A percentile compares a stretch with the other conserved stretches of the same genome.
These are phyloP conservation scores for Pampus argenteus DNA, from an alignment of 2,797 vertebrate species.

Conservation along the genomic window DNA sequence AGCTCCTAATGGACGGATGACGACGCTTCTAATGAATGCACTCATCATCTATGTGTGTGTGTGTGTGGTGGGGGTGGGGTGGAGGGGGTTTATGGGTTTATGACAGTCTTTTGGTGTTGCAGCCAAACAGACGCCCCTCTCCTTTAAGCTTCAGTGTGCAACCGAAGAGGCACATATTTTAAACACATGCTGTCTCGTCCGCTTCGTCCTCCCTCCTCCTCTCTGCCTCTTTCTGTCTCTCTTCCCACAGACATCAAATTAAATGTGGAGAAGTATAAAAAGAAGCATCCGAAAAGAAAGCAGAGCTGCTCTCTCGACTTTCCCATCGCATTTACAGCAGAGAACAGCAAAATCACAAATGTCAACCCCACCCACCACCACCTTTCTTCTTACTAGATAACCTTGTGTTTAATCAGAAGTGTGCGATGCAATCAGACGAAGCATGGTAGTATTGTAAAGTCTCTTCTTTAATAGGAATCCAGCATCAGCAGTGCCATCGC, in stretches of 20 bases:
- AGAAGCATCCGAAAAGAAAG: neutral
- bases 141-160: conserved; percentile 62
- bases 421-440: conserved; percentile 19
- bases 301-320: conserved; percentile 8
- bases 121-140: conserved; percentile 80
- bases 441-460: conserved; percentile 69
- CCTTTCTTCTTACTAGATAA: neutral
- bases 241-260: conserved; percentile 54
- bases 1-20: conserved; percentile 72
- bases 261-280: conserved; percentile 37
- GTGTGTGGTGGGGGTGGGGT: conserved; percentile 2
- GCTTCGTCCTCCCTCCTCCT: neutral
- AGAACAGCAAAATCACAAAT: conserved; percentile 17
- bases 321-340: conserved; percentile 4
- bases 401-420: neutral
- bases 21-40: conserved; percentile 67
- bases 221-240: conserved; percentile 9
- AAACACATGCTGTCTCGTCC: conserved; percentile 80
- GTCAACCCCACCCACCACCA: neutral
- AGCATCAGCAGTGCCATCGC: conserved; percentile 78
- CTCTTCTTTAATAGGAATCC: conserved; percentile 81
- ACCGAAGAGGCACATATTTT: conserved; percentile 77
- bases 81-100: conserved; percentile 69
- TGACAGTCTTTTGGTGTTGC: conserved; percentile 80
- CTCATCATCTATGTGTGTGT: conserved; percentile 57